Evolutionary conservation across 1,140 invertebrate species (phyloP), one percentile per base, ranked within the genome.

Genomic region (Zaprionus camerounensis): DNA sequence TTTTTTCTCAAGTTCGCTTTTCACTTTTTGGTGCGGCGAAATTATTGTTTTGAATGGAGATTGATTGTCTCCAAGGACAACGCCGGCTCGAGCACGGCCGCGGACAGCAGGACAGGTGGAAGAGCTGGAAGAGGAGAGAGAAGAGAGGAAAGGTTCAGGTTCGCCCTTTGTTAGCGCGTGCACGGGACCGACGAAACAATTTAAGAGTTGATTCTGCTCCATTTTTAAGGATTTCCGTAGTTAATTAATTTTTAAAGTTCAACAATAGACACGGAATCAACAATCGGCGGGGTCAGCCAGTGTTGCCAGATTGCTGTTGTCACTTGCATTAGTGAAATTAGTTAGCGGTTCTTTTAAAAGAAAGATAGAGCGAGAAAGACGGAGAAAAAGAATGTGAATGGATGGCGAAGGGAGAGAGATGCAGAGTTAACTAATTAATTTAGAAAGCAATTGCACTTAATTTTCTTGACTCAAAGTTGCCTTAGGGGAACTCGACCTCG

Each of bases 11-110:
- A 75, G 76, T 69, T 84, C 55, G 58, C 73, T 90, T 70, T 78
- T 76, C 66, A 78, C 38, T 90, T 90, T 88, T 81, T 81, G 38
- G 71, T 75, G 67, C 67, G 73, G 69, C 64, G 77, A 88, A 88
- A 88, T 91, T 85, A 91, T 91, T 91, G 81, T 86, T 82, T 85
- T 91, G 73, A 91, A 91, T 91, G 84, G 81, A 91, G 81, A 91
- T 91, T 90, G 88, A 91, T 91, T 91, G 85, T 90, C 84, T 81
- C 81, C 82, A 91, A 90, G 90, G 90, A 91, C 84, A 80, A 91
- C 87, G 73, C 67, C 68, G 64, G 44, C 46, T 71, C 65, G 55
- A 55, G 61, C 44, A 44, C 46, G 24, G 46, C n/a, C 64, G 46
- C 46, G 31, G 51, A 65, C 77, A 44, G n/a, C 7, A 12, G 36